phyloP scores from a whole-genome alignment of 2,888 invertebrate species.

The Meliscaeva auricollis region DNA sequence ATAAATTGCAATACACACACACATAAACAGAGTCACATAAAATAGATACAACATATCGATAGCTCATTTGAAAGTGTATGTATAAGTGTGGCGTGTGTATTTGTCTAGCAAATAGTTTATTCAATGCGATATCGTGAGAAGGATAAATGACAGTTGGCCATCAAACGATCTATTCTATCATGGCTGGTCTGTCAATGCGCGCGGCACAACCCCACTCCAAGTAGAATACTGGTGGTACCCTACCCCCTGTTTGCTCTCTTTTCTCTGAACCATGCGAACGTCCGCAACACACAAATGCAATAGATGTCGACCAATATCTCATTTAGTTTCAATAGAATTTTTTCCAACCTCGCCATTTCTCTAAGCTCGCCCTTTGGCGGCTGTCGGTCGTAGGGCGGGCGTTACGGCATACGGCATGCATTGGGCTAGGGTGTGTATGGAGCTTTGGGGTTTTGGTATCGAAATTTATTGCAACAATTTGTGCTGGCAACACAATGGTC shows the following conservation, averaged over 20 bases:
- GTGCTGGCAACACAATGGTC: conserved; percentile 65
- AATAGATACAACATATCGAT: not conserved
- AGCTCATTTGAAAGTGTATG: not conserved
- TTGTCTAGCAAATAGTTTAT: conserved; percentile 39
- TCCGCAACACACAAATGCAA: conserved; percentile 53
- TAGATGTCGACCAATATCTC: conserved; percentile 76
- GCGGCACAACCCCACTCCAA: conserved; percentile 27
- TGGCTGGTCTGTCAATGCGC: conserved; percentile 66
- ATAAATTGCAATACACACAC: conserved; percentile 56
- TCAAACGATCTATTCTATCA: conserved; percentile 62
- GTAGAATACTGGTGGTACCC: not conserved
- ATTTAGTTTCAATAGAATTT: conserved; percentile 73
- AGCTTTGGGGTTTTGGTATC: conserved; percentile 45
- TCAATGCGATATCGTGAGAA: conserved; percentile 70
- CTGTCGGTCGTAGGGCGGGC: not conserved
- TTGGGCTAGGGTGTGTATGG: not conserved
- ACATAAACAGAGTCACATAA: not conserved
- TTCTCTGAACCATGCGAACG: not conserved
- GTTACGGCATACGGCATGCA: not conserved
- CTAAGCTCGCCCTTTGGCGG: conserved; percentile 53
- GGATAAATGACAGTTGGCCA: conserved; percentile 75
- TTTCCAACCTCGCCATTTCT: conserved; percentile 46
- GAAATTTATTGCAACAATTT: conserved; percentile 75
- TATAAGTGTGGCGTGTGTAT: conserved; percentile 2
- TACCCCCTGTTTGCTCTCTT: not conserved